Conservation (phyloP, 2,113 vertebrate genomes). For the Pipra filicauda region DNA sequence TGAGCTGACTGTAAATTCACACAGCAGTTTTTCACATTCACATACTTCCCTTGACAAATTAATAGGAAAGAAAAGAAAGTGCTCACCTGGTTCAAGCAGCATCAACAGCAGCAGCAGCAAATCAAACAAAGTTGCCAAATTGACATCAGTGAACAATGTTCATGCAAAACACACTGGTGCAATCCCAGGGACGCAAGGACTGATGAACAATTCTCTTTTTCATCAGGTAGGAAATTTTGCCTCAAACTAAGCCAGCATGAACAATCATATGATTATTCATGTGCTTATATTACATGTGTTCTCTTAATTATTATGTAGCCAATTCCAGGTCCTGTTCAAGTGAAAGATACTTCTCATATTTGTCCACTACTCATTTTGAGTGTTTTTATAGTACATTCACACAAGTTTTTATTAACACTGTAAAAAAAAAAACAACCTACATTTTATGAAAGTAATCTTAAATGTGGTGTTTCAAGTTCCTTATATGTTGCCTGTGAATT, state of each 20-base stretch:
- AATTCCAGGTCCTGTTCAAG: not conserved
- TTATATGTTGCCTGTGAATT: not conserved
- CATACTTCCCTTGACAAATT: conserved; percentile 84
- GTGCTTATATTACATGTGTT: accelerated
- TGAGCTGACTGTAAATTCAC: conserved; percentile 80
- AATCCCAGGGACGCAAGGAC: conserved; percentile 86
- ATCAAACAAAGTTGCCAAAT: conserved; percentile 90
- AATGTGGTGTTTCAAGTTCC: not conserved
- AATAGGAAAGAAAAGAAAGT: conserved; percentile 93
- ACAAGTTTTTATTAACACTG: not conserved
- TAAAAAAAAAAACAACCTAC: not conserved
- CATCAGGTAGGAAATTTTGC: conserved; percentile 86
- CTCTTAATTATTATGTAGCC: not conserved
- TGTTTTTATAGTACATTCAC: not conserved
- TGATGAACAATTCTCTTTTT: conserved; percentile 91
- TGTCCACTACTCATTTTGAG: not conserved
- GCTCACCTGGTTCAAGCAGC: conserved; percentile 82
- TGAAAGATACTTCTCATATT: not conserved
- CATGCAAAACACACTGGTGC: conserved; percentile 90
- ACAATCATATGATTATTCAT: not conserved
- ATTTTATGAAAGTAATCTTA: not conserved
- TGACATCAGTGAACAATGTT: conserved; percentile 91
- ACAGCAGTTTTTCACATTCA: conserved; percentile 80
- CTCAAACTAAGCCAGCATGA: not conserved
- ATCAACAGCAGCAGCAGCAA: conserved; percentile 79